Evolutionary conservation across 1,140 invertebrate species (phyloP).

Genomic region (Lamellibrachia luymesi): DNA sequence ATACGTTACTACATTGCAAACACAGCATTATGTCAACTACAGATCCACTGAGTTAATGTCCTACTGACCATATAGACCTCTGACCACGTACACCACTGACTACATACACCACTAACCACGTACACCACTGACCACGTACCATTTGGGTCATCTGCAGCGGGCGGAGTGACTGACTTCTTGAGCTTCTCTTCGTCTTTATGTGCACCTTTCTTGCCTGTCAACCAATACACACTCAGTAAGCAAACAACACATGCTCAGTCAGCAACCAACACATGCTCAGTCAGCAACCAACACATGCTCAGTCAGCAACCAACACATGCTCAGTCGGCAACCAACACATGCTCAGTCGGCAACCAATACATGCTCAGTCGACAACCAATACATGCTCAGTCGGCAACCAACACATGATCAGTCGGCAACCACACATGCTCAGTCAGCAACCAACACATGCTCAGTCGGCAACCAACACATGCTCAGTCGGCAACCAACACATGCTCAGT

Average conservation of each 20-base stretch:
- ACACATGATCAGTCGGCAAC: neutral
- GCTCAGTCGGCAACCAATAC: neutral
- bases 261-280: neutral
- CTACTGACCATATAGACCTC: too few relatives aligned
- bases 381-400: neutral
- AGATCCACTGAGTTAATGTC: too few relatives aligned
- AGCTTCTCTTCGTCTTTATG: neutral
- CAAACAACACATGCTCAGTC: neutral
- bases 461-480: too few relatives aligned
- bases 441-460: neutral
- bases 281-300: neutral
- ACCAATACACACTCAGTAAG: neutral
- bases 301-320: neutral
- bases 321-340: neutral
- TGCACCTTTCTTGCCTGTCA: neutral
- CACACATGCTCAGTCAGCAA: neutral
- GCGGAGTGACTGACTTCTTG: neutral
- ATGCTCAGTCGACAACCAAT: neutral
- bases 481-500: neutral
- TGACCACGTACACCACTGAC: too few relatives aligned
- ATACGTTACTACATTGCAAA: too few relatives aligned
- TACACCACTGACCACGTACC: neutral
- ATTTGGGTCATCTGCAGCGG: neutral
- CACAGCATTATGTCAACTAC: too few relatives aligned
- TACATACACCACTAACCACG: neutral